Conservation (phyloP, 2,888 invertebrate genomes). For the Eumacrocentrus americanus region DNA sequence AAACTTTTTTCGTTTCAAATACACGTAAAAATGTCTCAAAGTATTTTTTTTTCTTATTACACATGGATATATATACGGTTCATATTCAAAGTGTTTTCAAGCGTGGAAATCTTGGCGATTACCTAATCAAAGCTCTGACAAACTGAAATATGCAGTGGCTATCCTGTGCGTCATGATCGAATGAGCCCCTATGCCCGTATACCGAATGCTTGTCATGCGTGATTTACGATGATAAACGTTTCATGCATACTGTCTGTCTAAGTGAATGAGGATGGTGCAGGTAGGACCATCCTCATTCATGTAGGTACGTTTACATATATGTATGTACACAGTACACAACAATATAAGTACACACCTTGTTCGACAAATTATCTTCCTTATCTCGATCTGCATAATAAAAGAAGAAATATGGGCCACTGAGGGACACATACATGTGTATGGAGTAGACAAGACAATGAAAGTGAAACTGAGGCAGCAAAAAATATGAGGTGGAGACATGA, state of each 20-base stretch:
- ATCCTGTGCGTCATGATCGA: not conserved
- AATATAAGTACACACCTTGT: too few species aligned
- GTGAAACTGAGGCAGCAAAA: not conserved
- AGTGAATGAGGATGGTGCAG: not conserved
- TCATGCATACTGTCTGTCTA: conserved; percentile 8
- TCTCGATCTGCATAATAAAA: too few species aligned
- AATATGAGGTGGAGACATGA: not conserved
- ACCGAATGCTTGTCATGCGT: conserved; percentile 13
- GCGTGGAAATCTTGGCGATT: conserved; percentile 5
- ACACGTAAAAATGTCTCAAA: too few species aligned
- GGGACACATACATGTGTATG: too few species aligned
- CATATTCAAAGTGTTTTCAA: not conserved
- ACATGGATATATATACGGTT: not conserved
- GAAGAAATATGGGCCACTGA: too few species aligned
- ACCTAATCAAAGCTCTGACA: conserved; percentile 22
- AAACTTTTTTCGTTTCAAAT: too few species aligned
- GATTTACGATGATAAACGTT: conserved; percentile 25
- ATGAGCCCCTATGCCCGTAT: conserved; percentile 22
- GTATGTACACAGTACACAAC: too few species aligned
- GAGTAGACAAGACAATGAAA: not conserved
- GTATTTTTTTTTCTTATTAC: not conserved
- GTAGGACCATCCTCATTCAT: not conserved
- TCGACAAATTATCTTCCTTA: too few species aligned
- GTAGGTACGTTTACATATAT: too few species aligned
- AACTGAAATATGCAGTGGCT: conserved; percentile 13